Evolutionary conservation across 2,113 vertebrate species (phyloP).

Genomic region (Macquaria australasica): DNA sequence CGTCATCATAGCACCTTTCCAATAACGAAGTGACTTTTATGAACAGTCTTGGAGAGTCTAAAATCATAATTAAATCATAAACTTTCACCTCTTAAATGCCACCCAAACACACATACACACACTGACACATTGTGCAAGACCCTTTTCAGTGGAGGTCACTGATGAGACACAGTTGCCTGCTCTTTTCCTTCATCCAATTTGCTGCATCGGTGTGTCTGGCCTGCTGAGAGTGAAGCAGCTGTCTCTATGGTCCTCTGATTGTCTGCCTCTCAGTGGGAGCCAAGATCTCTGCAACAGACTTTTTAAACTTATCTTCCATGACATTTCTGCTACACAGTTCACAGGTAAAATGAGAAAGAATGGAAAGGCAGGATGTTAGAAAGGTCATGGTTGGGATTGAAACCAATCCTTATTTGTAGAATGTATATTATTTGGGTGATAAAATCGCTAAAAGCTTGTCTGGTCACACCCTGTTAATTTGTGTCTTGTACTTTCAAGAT

Average conservation of each 20-base stretch:
- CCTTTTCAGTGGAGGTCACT: background rate
- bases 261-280: slow-evolving; percentile 26
- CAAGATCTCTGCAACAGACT: background rate
- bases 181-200: background rate
- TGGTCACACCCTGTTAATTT: background rate
- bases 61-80: background rate
- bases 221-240: slow-evolving; percentile 25
- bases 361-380: background rate
- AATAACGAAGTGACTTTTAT: background rate
- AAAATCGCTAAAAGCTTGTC: background rate
- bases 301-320: slow-evolving; percentile 10
- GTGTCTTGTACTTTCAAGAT: background rate
- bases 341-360: slow-evolving; percentile 22
- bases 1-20: background rate
- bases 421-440: background rate
- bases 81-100: background rate
- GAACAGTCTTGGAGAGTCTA: background rate
- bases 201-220: background rate
- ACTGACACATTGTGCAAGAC: background rate
- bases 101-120: background rate
- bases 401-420: background rate
- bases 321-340: slow-evolving; percentile 27
- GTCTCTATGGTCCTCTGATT: slow-evolving; percentile 38
- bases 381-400: background rate
- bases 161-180: background rate